A percentile compares a stretch with the other conserved stretches of the same genome.
Evolutionary conservation across 2,797 vertebrate species (phyloP).

Genomic region (Dendrocincla tyrannina): DNA sequence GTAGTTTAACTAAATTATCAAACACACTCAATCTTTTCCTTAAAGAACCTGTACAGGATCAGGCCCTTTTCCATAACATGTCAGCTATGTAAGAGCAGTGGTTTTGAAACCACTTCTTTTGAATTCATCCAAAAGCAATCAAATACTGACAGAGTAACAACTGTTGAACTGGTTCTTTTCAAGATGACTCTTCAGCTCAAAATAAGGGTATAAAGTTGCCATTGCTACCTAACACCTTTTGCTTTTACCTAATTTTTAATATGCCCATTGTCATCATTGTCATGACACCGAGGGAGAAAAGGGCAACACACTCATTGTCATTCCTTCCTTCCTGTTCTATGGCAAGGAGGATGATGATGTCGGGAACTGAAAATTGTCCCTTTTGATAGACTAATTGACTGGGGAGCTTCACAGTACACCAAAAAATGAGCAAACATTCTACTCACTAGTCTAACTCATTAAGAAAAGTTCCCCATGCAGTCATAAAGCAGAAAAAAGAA

Average conservation of each 20-base stretch:
- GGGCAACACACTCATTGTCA: not conserved
- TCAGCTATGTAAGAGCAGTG: not conserved
- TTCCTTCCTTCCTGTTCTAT: not conserved
- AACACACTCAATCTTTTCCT: not conserved
- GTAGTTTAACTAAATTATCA: not conserved
- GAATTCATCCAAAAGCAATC: not conserved
- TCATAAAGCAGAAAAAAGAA: not conserved
- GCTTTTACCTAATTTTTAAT: not conserved
- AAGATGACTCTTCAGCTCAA: not conserved
- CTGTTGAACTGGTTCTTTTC: not conserved
- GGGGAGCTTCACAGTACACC: not conserved
- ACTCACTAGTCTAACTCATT: not conserved
- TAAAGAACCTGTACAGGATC: not conserved
- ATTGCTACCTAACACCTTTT: not conserved
- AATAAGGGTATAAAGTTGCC: not conserved
- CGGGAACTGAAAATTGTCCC: not conserved
- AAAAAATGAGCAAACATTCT: not conserved
- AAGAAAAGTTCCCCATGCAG: not conserved
- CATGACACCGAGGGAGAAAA: not conserved
- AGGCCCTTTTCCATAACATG: accelerated
- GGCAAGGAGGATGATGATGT: not conserved
- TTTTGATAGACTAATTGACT: not conserved
- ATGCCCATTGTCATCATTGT: not conserved
- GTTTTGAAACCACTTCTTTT: not conserved
- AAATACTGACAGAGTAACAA: not conserved